Evolutionary conservation across 2,113 vertebrate genomes (phyloP).

Genomic region (Synchiropus splendidus): DNA sequence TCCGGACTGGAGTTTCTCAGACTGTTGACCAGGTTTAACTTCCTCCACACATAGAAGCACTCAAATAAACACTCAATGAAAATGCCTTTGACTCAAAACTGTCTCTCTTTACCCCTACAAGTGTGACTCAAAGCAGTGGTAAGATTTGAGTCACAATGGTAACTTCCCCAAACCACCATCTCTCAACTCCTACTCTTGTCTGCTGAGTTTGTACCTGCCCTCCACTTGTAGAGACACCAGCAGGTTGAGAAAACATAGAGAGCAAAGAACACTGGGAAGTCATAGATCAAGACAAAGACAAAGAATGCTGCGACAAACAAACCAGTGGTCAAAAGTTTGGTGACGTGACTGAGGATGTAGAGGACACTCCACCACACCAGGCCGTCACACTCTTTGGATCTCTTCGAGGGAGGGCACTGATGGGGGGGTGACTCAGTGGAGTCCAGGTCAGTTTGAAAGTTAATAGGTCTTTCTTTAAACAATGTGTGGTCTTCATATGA

Average conservation of each 20-base stretch:
- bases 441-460: slow-evolving; percentile 4
- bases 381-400: slow-evolving; percentile 31
- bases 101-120: too few species aligned
- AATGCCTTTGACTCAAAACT: too few species aligned
- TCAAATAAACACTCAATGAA: too few species aligned
- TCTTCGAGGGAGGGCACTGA: slow-evolving; percentile 6
- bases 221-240: slow-evolving; percentile 74
- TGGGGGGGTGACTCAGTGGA: not conserved
- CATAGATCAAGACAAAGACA: slow-evolving; percentile 71
- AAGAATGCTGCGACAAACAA: slow-evolving; percentile 77
- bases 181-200: slow-evolving; percentile 40
- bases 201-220: slow-evolving; percentile 49
- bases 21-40: too few species aligned
- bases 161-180: slow-evolving; percentile 2
- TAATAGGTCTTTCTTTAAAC: slow-evolving; percentile 10
- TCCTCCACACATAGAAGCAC: too few species aligned
- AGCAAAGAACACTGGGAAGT: slow-evolving; percentile 75
- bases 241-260: slow-evolving; percentile 79
- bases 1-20: too few species aligned
- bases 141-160: slow-evolving; percentile 1
- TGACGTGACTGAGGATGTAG: slow-evolving; percentile 56
- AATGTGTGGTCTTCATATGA: too few species aligned
- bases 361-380: slow-evolving; percentile 45
- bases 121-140: too few species aligned
- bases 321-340: slow-evolving; percentile 66